Percentiles rank a stretch among this genome's conserved stretches.
Conservation (phyloP, 2,888 invertebrate species). For the Cactoblastis cactorum region DNA sequence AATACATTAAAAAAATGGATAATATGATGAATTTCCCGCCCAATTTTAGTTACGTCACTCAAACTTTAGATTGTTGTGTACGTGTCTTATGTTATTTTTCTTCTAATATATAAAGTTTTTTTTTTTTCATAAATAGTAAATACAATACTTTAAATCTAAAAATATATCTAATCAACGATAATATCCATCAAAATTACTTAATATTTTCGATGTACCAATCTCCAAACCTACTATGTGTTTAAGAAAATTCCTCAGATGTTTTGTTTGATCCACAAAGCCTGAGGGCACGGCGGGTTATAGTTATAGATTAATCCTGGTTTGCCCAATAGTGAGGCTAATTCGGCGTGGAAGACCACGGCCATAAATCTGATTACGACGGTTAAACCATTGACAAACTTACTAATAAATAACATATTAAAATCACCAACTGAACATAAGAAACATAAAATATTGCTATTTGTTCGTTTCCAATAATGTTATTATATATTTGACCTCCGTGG, state of each 20-base stretch:
- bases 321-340: conserved; percentile 36
- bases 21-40: too few species aligned
- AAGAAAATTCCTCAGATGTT: not conserved
- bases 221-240: not conserved
- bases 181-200: not conserved
- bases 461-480: too few species aligned
- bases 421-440: too few species aligned
- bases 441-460: too few species aligned
- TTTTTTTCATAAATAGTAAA: too few species aligned
- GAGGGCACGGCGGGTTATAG: conserved; percentile 4
- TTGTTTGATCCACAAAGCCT: not conserved
- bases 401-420: not conserved
- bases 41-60: too few species aligned
- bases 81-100: too few species aligned
- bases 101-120: too few species aligned
- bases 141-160: not conserved
- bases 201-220: not conserved
- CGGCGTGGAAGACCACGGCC: conserved; percentile 39
- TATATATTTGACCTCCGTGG: too few species aligned
- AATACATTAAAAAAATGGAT: too few species aligned
- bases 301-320: conserved; percentile 10
- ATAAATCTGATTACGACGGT: conserved; percentile 37
- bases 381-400: not conserved
- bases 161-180: too few species aligned
- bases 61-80: too few species aligned